Conservation (phyloP, 2,888 invertebrate genomes). For the Phyto melanocephala region DNA sequence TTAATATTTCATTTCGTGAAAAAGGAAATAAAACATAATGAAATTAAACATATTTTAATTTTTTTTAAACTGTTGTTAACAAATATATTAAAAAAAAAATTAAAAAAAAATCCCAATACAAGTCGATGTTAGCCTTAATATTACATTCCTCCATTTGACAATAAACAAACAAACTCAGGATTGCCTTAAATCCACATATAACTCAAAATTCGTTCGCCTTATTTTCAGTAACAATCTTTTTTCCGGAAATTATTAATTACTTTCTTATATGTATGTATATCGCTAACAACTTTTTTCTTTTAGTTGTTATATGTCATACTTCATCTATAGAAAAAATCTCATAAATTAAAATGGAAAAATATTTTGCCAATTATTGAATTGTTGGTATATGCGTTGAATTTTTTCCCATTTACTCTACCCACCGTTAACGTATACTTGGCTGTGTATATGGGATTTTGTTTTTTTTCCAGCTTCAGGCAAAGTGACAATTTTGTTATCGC, state of each 20-base stretch:
- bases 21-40: background rate
- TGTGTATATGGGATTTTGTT: no score
- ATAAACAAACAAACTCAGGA: background rate
- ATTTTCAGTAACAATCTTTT: background rate
- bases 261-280: background rate
- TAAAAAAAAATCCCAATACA: slow-evolving; percentile 18
- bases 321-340: background rate
- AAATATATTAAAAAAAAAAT: background rate
- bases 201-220: background rate
- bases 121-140: background rate
- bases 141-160: no score
- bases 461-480: slow-evolving; percentile 18
- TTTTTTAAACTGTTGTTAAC: background rate
- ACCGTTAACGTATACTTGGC: background rate
- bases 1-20: background rate
- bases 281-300: background rate
- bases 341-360: slow-evolving; percentile 50
- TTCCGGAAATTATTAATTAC: slow-evolving; percentile 48
- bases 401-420: background rate
- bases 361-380: slow-evolving; percentile 50
- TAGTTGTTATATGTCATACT: background rate
- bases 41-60: no score
- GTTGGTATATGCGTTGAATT: background rate
- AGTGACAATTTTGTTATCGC: slow-evolving; percentile 52
- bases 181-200: background rate